Evolutionary conservation across 2,888 invertebrate species (phyloP), one percentile per base, ranked within the genome.

Genomic region (Tipula confusa): DNA sequence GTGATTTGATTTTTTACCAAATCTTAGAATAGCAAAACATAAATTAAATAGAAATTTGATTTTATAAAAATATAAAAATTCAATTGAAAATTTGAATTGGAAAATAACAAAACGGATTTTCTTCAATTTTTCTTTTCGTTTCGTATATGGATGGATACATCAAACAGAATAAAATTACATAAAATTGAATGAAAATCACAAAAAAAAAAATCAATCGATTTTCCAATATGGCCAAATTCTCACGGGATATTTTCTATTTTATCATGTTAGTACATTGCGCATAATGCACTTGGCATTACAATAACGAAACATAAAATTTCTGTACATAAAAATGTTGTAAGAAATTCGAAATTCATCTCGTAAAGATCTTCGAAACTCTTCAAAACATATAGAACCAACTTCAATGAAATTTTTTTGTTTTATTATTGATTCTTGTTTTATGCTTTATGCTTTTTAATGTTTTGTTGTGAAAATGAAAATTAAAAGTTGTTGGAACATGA

Each of bases 401-500:
- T 64, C 64, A 64, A 64, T 64, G 64, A 9, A 15, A 43, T 43
- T 43, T 43, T 15, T n/a, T n/a, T n/a, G n/a, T n/a, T n/a, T n/a
- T n/a, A n/a, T n/a, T n/a, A n/a, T 43, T 43, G 7, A 6, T 43
- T n/a, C 7, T 43, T 43, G n/a, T 43, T 15, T 43, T 64, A 64
- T 43, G 43, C n/a, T 43, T n/a, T 36, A 36, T 64, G 24, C 18
- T 64, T 64, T n/a, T 64, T 64, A 64, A 64, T 64, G 64, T 64
- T 64, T 64, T 64, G 64, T 64, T 64, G 24, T 64, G 64, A 64
- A 64, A 64, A 64, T 64, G 64, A 64, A 64, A 64, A 64, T 64
- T 64, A 64, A 64, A 64, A 64, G 64, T 24, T 24, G 64, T 9
- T 64, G 64, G 64, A 64, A 64, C 64, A 24, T 64, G 64, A 11